Evolutionary conservation across 2,888 invertebrate species (phyloP), one percentile per base, ranked within the genome.

Genomic region (Phalera bucephala): DNA sequence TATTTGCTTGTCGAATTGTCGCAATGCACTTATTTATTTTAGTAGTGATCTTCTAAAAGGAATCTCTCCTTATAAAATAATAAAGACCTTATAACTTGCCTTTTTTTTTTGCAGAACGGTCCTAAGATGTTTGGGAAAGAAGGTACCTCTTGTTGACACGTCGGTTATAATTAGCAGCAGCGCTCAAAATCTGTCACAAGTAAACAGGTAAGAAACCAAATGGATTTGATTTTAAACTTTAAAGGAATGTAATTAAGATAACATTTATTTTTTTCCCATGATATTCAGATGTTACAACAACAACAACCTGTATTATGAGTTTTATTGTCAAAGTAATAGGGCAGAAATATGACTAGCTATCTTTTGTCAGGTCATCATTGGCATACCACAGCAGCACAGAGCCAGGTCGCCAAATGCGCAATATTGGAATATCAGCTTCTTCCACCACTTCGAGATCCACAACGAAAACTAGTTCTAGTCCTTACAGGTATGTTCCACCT

Each of bases 371-470:
- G 52, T 96, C 96, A 1, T 95, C 96, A 0, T 80, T 96, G 47
- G 95, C 96, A 1, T 96, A 96, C 69, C 94, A 95, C 67, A 92
- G 93, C 22, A 92, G 92, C 17, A 76, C 83, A 0, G 88, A 88
- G 40, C 72, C 81, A 7, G 87, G 85, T 0, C 74, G 82, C 0
- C 87, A 81, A 52, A 41, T 88, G 53, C 67, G 96, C 30, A 95
- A 96, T 73, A 94, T 97, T 45, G 98, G 98, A 19, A 97, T 98
- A 57, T 97, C 98, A 7, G 97, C 97, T 0, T 97, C 97, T 0
- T 97, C 97, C 42, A 98, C 98, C 0, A 98, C 98, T 0, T 97
- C 97, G 1, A 91, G 97, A 48, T 97, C 97, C 17, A 98, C 98
- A 0, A 97, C 96, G 31, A 98, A 98, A 80, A 98, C 98, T 8